Evolutionary conservation across 2,888 invertebrate species (phyloP).

Genomic region (Calliphora vomitoria): DNA sequence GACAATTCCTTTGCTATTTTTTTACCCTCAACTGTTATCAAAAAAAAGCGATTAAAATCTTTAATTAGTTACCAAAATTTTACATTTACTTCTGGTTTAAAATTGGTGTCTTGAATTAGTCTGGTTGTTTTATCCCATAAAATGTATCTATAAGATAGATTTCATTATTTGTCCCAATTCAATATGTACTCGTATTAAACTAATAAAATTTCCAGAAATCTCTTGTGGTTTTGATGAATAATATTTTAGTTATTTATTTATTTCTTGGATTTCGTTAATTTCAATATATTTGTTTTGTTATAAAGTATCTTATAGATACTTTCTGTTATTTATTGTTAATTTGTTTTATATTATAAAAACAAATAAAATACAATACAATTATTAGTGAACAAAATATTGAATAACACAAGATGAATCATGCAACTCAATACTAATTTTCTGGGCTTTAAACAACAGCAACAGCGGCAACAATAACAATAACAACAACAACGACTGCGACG

Average conservation of each 20-base stretch:
- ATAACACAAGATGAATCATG: conserved; percentile 59
- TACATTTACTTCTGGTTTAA: not conserved
- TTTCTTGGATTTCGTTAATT: not conserved
- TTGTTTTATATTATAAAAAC: conserved; percentile 16
- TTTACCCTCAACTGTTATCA: conserved; percentile 33
- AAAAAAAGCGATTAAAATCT: conserved; percentile 20
- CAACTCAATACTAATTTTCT: conserved; percentile 51
- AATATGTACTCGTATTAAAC: not conserved
- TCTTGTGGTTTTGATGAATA: conserved; percentile 44
- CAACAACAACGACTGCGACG: conserved; percentile 12
- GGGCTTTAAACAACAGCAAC: conserved; percentile 50
- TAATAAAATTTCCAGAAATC: not conserved
- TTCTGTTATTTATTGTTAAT: not conserved
- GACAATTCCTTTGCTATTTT: not conserved
- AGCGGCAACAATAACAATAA: not conserved
- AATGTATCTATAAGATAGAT: not conserved
- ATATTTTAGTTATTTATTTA: not conserved
- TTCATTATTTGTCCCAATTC: not conserved
- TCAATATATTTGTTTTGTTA: not conserved
- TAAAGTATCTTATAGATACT: conserved; percentile 16
- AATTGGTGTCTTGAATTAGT: not conserved
- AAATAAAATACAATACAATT: conserved; percentile 12
- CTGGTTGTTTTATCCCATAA: not conserved
- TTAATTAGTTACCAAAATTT: conserved; percentile 36
- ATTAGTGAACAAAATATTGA: conserved; percentile 42